phyloP scores from a whole-genome alignment of 1,140 invertebrate genomes.

The Procambarus virginalis region DNA sequence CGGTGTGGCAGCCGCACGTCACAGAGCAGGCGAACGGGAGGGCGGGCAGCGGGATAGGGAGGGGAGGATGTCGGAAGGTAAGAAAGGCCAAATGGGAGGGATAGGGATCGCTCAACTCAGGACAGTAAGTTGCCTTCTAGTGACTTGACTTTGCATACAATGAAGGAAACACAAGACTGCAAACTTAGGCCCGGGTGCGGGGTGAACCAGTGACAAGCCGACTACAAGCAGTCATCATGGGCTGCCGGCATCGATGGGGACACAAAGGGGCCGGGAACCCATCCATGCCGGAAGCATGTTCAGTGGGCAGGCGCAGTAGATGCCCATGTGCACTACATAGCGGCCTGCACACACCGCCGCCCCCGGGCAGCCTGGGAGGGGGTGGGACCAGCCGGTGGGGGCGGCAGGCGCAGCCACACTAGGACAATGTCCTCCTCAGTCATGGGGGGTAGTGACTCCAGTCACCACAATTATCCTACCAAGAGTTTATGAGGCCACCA shows the following conservation, averaged over 20 bases:
- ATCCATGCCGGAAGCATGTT: conserved; percentile 49
- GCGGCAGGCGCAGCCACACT: conserved; percentile 46
- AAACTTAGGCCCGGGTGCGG: conserved; percentile 58
- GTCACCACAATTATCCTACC: conserved; percentile 41
- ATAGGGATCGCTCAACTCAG: conserved; percentile 46
- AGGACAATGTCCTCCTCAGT: conserved; percentile 43
- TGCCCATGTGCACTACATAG: conserved; percentile 53
- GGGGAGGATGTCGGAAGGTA: conserved; percentile 23
- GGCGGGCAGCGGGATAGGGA: conserved; percentile 21
- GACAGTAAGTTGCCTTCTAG: conserved; percentile 59
- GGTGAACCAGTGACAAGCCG: conserved; percentile 59
- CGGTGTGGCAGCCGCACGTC: conserved; percentile 50
- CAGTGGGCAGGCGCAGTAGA: conserved; percentile 55
- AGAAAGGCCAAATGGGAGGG: conserved; percentile 10
- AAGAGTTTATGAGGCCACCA: conserved; percentile 60
- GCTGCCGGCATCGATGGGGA: conserved; percentile 23
- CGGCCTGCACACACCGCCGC: conserved; percentile 34
- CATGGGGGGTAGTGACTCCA: conserved; percentile 11
- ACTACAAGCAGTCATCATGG: conserved; percentile 57
- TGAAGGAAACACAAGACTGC: conserved; percentile 63
- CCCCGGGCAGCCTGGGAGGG: conserved; percentile 45
- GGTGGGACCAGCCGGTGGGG: conserved; percentile 28
- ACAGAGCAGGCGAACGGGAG: conserved; percentile 44
- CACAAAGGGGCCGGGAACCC: conserved; percentile 30
- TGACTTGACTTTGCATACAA: conserved; percentile 58